phyloP scores from a whole-genome alignment of 2,113 vertebrate genomes.

The Vimba vimba region DNA sequence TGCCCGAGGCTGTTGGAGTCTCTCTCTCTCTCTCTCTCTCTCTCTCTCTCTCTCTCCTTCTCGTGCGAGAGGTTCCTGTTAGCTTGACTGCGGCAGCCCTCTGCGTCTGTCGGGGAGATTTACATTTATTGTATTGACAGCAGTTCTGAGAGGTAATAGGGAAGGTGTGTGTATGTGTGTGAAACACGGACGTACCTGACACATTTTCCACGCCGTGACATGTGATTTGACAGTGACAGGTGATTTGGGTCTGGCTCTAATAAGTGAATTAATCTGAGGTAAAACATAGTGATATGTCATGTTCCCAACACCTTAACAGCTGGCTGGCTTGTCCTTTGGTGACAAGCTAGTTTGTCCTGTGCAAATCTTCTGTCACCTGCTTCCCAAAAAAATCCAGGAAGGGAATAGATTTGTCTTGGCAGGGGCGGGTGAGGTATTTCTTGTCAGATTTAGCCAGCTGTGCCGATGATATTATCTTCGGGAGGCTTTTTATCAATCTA shows the following conservation, averaged over 20 bases:
- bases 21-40: neutral
- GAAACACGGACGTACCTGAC: slow-evolving; percentile 64
- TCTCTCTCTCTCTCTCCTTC: neutral
- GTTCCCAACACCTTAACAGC: slow-evolving; percentile 87
- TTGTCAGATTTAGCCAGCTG: slow-evolving; percentile 84
- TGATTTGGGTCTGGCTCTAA: slow-evolving; percentile 85
- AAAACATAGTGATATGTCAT: slow-evolving; percentile 91
- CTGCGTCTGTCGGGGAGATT: slow-evolving; percentile 35
- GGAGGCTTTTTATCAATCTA: slow-evolving; percentile 83
- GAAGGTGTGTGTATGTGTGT: slow-evolving; percentile 23
- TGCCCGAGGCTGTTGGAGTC: neutral
- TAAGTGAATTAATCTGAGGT: slow-evolving; percentile 89
- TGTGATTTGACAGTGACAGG: slow-evolving; percentile 86
- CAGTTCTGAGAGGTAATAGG: slow-evolving; percentile 38
- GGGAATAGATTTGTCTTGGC: slow-evolving; percentile 82
- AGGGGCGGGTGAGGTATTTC: slow-evolving; percentile 82
- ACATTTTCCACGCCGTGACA: slow-evolving; percentile 82
- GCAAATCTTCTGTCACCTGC: slow-evolving; percentile 86
- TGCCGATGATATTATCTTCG: slow-evolving; percentile 83
- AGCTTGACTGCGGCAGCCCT: slow-evolving; percentile 30
- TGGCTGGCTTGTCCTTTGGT: slow-evolving; percentile 86
- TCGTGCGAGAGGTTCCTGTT: neutral
- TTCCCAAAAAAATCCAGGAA: slow-evolving; percentile 70
- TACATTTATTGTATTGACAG: slow-evolving; percentile 55
- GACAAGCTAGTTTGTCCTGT: slow-evolving; percentile 89